Evolutionary conservation across 2,113 vertebrate genomes (phyloP).

Genomic region (Atractosteus spatula): DNA sequence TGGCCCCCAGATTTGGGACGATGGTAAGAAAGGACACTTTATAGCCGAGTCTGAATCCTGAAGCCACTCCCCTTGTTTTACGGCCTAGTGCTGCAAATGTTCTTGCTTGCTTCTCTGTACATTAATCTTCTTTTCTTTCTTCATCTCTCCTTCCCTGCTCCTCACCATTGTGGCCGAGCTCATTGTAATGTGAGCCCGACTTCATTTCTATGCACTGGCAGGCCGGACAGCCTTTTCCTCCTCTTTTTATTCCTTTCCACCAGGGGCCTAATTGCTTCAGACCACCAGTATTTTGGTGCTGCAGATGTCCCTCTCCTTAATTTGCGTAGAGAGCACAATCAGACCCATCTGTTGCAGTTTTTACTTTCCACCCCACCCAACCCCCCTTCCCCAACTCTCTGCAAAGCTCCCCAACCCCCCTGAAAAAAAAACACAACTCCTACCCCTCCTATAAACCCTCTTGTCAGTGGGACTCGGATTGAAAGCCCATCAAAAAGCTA

Average conservation of each 20-base stretch:
- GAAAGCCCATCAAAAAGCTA: slow-evolving; percentile 99
- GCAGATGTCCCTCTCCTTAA: slow-evolving; percentile 96
- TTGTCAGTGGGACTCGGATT: slow-evolving; percentile 89
- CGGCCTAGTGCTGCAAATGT: slow-evolving; percentile 63
- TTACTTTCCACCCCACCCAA: slow-evolving; percentile 61
- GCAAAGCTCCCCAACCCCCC: slow-evolving; percentile 28
- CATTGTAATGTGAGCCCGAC: slow-evolving; percentile 89
- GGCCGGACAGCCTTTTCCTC: slow-evolving; percentile 81
- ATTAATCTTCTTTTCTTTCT: slow-evolving; percentile 76
- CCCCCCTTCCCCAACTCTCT: slow-evolving; percentile 55
- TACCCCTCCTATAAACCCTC: slow-evolving; percentile 48
- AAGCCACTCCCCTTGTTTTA: slow-evolving; percentile 51
- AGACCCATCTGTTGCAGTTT: slow-evolving; percentile 98
- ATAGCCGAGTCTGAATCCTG: slow-evolving; percentile 35
- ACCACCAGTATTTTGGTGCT: slow-evolving; percentile 87
- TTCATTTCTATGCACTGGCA: slow-evolving; percentile 84
- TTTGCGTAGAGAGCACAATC: slow-evolving; percentile 97
- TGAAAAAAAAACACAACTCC: slow-evolving; percentile 50
- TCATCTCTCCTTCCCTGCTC: slow-evolving; percentile 74
- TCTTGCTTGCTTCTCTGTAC: slow-evolving; percentile 73
- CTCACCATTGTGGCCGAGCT: slow-evolving; percentile 87
- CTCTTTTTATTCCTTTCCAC: slow-evolving; percentile 37
- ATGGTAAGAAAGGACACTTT: slow-evolving; percentile 40
- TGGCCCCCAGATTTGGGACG: slow-evolving; percentile 43
- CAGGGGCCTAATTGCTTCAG: slow-evolving; percentile 90